Evolutionary conservation across 2,797 vertebrate genomes (phyloP), one percentile per base, ranked within the genome.

Genomic region (Bradypodion ventrale): DNA sequence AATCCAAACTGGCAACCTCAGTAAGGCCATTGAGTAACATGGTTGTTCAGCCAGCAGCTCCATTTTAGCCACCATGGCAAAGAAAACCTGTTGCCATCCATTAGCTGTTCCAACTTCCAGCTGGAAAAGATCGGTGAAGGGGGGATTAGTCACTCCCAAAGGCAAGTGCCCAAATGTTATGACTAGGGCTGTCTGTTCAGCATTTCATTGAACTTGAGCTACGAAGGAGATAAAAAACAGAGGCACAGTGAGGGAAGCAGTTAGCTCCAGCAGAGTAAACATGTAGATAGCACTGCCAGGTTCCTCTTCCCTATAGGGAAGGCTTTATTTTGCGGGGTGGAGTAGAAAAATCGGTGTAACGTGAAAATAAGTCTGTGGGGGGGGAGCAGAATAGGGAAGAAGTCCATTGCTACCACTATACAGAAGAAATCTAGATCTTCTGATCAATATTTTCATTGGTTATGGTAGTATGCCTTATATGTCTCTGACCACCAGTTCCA

Each of bases 221-320:
- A 84, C 76, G 90, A 87, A 87, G 79, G 79, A 88, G 92, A 91
- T 1, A 85, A 87, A 94, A 90, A 40, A 84, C 91, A 93, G 91
- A 87, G 91, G 87, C 85, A 84, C 68, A 84, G 42, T 70, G 72
- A 78, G 79, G 91, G 92, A 91, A 94, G 93, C 90, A 89, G 90
- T 93, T 89, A 92, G 85, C 91, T 89, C 88, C 90, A 76, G 83
- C 91, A 92, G 89, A 83, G 90, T 86, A 90, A 93, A 93, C 89
- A 92, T 73, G 85, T 83, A 84, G 91, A 90, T 27, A 89, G 86
- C 90, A 80, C 88, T 87, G 84, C 90, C 89, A 93, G 91, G 83
- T 85, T 63, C 16, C 73, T 65, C 83, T 89, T 88, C 91, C 88
- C 84, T 90, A 82, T 84, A 83, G 91, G 89, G 86, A 92, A 90